A percentile compares a stretch with the other conserved stretches of the same genome.
These are phyloP conservation scores for Oryzaephilus surinamensis DNA, from an alignment of 1,140 invertebrate genomes.

Conservation along the genomic window DNA sequence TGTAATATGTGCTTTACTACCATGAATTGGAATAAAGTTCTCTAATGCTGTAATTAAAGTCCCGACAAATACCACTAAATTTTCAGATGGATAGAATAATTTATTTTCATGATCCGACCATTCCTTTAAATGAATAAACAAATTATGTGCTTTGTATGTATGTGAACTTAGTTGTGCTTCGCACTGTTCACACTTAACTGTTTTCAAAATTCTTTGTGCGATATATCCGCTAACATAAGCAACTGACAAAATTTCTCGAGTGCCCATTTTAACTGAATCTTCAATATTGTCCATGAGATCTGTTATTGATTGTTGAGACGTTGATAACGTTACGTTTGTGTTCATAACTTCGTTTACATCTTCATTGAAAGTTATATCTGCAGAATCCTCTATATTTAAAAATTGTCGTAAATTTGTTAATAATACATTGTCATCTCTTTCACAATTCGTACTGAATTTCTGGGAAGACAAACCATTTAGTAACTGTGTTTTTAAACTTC, in stretches of 20 bases:
- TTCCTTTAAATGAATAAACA: not conserved
- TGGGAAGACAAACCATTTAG: too few species aligned
- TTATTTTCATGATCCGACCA: not conserved
- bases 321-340: not conserved
- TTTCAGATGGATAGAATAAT: not conserved
- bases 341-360: not conserved
- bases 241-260: not conserved
- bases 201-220: not conserved
- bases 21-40: not conserved
- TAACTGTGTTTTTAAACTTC: conserved; percentile 1
- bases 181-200: not conserved
- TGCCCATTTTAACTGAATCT: too few species aligned
- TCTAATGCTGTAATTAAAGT: not conserved
- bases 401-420: too few species aligned
- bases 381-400: too few species aligned
- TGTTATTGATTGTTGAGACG: not conserved
- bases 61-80: not conserved
- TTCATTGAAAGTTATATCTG: too few species aligned
- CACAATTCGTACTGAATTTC: too few species aligned
- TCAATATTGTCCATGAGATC: not conserved
- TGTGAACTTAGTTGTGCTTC: not conserved
- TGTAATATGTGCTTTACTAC: not conserved
- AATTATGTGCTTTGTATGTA: not conserved
- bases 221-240: not conserved
- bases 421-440: too few species aligned